A percentile compares a stretch with the other conserved stretches of the same genome.
These are phyloP conservation scores for Notocelia uddmanniana DNA, from an alignment of 2,888 invertebrate species.

Conservation along the genomic window DNA sequence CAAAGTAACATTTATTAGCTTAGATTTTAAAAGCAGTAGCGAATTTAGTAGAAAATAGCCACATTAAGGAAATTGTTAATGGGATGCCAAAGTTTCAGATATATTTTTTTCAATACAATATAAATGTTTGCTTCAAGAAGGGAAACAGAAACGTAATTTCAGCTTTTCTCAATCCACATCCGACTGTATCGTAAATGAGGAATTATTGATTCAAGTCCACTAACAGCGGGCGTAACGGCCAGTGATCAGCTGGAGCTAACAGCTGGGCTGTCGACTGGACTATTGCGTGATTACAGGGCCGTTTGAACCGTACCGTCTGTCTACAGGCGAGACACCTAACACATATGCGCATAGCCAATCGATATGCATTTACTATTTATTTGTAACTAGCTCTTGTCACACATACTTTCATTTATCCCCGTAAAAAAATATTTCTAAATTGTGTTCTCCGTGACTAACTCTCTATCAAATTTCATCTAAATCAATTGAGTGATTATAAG, in stretches of 20 bases:
- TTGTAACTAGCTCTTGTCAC: neutral
- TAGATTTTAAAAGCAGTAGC: too few species aligned
- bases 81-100: too few species aligned
- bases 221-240: constrained; percentile 17
- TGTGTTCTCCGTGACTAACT: too few species aligned
- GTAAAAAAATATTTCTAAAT: neutral
- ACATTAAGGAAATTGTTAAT: too few species aligned
- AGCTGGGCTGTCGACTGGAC: constrained; percentile 10
- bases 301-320: neutral
- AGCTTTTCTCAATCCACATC: neutral
- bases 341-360: neutral
- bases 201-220: constrained; percentile 25
- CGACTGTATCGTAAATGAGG: constrained; percentile 7
- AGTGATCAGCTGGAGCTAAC: constrained; percentile 21
- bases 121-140: neutral
- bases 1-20: too few species aligned
- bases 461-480: too few species aligned
- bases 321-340: neutral
- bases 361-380: constrained; percentile 8
- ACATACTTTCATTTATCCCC: neutral
- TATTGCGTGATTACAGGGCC: constrained; percentile 26
- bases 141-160: neutral
- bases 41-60: too few species aligned
- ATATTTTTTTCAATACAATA: neutral
- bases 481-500: too few species aligned